Evolutionary conservation across 2,113 vertebrate species (phyloP).

Genomic region (Hippopotamus amphibius): DNA sequence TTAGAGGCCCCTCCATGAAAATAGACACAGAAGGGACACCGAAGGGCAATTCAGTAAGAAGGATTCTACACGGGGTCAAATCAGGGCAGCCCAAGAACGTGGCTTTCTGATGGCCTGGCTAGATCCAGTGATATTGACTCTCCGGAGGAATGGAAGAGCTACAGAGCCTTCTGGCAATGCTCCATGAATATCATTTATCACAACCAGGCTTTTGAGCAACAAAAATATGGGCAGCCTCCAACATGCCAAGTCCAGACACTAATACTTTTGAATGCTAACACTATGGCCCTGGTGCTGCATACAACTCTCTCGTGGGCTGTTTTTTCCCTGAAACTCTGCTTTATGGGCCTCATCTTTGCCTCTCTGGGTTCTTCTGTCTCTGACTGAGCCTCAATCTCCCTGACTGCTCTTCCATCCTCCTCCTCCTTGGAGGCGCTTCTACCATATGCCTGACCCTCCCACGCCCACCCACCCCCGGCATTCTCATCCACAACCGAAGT

Average conservation of each 20-base stretch:
- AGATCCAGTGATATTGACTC: not conserved
- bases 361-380: not conserved
- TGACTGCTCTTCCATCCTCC: not conserved
- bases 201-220: slow-evolving; percentile 50
- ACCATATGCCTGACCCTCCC: not conserved
- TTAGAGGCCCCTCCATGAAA: not conserved
- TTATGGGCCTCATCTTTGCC: not conserved
- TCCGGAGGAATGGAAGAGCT: not conserved
- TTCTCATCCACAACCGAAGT: not conserved
- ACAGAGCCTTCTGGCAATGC: not conserved
- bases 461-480: not conserved
- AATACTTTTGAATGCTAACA: not conserved
- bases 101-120: not conserved
- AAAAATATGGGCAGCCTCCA: slow-evolving; percentile 43
- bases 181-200: slow-evolving; percentile 42
- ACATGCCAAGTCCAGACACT: not conserved
- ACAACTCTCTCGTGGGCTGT: not conserved
- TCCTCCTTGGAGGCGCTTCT: not conserved
- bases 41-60: not conserved
- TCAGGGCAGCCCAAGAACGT: not conserved
- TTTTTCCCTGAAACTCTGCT: not conserved
- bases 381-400: not conserved
- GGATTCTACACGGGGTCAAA: not conserved
- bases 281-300: not conserved
- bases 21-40: not conserved